Evolutionary conservation across 2,113 vertebrate genomes (phyloP).

Genomic region (Penelope pileata): DNA sequence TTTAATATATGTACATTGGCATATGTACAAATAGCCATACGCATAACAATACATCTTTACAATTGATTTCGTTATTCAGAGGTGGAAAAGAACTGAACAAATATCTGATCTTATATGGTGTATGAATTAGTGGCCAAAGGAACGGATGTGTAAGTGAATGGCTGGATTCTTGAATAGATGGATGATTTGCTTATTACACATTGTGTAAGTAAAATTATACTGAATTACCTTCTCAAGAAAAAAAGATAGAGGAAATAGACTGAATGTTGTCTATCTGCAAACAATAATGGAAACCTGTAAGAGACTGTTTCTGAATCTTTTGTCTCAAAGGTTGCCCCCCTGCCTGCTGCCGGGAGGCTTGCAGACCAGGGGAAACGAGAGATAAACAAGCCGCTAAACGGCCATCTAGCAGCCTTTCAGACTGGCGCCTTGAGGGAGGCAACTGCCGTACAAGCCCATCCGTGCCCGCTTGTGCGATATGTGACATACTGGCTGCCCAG

Average conservation of each 20-base stretch:
- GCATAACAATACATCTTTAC: background rate
- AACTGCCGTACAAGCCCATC: too few species aligned
- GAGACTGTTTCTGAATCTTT: too few species aligned
- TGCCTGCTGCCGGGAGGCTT: too few species aligned
- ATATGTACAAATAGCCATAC: background rate
- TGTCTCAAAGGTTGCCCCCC: too few species aligned
- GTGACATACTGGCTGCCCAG: too few species aligned
- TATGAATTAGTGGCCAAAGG: background rate
- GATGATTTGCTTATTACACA: too few species aligned
- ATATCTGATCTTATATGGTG: background rate
- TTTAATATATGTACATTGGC: background rate
- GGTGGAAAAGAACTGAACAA: background rate
- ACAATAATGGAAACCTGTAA: background rate
- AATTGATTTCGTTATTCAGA: background rate
- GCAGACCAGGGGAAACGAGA: too few species aligned
- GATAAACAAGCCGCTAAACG: too few species aligned
- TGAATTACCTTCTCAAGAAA: background rate
- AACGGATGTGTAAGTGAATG: background rate
- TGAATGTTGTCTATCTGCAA: background rate
- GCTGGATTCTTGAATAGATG: background rate
- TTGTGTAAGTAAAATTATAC: background rate
- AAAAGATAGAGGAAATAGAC: background rate
- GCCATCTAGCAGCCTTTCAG: too few species aligned
- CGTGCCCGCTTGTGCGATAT: too few species aligned
- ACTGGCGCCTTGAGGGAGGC: too few species aligned